Conservation (phyloP, 2,797 vertebrate genomes). For the Cirrhinus mrigala region DNA sequence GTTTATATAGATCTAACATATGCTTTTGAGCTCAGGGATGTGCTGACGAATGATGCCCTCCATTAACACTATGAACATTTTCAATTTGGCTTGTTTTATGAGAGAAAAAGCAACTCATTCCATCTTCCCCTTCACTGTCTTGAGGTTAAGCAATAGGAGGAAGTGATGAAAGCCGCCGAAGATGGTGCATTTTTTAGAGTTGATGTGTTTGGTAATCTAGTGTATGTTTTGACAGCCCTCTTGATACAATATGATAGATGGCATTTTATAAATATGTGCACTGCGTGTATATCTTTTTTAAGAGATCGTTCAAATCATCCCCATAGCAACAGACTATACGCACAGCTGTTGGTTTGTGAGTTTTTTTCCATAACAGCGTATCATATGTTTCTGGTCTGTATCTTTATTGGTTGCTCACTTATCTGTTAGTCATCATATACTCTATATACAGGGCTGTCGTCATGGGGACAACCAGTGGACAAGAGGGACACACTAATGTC, state of each 20-base stretch:
- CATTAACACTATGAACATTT: not conserved
- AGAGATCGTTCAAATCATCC: not conserved
- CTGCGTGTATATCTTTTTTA: not conserved
- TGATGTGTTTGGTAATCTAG: slow-evolving; percentile 7
- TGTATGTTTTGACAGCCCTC: not conserved
- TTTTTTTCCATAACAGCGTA: not conserved
- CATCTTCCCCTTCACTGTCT: slow-evolving; percentile 13
- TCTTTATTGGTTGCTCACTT: not conserved
- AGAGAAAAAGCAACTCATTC: slow-evolving; percentile 1
- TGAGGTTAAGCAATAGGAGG: slow-evolving; percentile 37
- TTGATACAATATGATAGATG: not conserved
- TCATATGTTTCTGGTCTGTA: slow-evolving; percentile 15
- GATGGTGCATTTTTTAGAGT: not conserved
- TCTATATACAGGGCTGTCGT: slow-evolving; percentile 16
- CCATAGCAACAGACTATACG: not conserved
- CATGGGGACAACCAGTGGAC: not conserved
- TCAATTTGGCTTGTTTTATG: not conserved
- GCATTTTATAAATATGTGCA: not conserved
- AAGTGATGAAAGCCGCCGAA: slow-evolving; percentile 40
- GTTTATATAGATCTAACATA: not conserved
- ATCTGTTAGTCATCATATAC: slow-evolving; percentile 2
- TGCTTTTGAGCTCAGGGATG: not conserved
- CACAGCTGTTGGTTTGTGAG: slow-evolving; percentile 23
- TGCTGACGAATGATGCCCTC: not conserved
- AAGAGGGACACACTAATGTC: not conserved